phyloP scores from a whole-genome alignment of 2,888 invertebrate genomes.

The Syrphus vitripennis region DNA sequence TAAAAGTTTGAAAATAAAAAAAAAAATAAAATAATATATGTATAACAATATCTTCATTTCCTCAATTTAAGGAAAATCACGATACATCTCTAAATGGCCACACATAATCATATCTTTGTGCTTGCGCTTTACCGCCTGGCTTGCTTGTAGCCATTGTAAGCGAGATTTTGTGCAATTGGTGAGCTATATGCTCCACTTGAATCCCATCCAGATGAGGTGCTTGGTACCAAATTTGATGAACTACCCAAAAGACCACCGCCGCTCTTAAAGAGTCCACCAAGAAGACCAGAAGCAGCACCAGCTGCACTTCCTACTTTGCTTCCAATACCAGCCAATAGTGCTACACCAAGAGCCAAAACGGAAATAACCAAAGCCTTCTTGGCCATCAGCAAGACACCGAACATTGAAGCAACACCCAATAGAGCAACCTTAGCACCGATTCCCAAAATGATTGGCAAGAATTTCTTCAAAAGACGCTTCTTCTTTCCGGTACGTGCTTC shows the following conservation, averaged over 20 bases:
- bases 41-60: constrained; percentile 7
- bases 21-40: constrained; percentile 73
- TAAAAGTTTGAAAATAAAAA: constrained; percentile 58
- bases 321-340: constrained; percentile 81
- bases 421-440: constrained; percentile 84
- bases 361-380: constrained; percentile 85
- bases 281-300: constrained; percentile 75
- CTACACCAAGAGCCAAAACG: constrained; percentile 84
- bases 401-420: constrained; percentile 82
- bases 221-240: constrained; percentile 1
- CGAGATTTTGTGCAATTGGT: constrained; percentile 82
- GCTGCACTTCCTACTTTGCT: constrained; percentile 75
- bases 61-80: constrained; percentile 9
- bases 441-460: constrained; percentile 83
- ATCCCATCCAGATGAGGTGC: constrained; percentile 78
- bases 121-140: constrained; percentile 79
- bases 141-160: constrained; percentile 82
- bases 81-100: constrained; percentile 25
- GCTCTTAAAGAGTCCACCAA: constrained; percentile 76
- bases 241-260: constrained; percentile 64
- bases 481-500: constrained; percentile 85
- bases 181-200: constrained; percentile 82
- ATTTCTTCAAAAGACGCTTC: constrained; percentile 81
- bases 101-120: neutral
- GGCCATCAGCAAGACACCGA: constrained; percentile 84